Base-by-base conservation (phyloP, 2,797 vertebrate species). In the Chanos chanos region DNA sequence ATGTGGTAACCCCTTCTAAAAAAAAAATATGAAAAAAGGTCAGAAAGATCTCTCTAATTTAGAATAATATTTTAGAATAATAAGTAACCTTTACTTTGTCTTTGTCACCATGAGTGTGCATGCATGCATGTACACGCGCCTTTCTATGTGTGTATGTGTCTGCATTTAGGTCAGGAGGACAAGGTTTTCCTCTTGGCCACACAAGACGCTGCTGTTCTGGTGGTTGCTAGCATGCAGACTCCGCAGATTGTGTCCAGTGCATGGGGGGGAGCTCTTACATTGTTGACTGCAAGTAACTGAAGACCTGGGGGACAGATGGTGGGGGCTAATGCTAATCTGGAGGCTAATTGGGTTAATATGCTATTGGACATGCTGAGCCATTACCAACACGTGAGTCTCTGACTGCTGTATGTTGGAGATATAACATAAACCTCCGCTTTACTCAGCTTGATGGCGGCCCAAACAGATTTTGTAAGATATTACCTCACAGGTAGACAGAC, bases 301-400 rank as follows among this genome's bases (percentile, higher is more conserved):
- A 31, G 16, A 33, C 28, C 13, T 10, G 21, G 7, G 18, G 28
- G 39, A 45, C 52, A 37, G 53, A 44, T 36, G 60, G 47, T 49
- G 37, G 15, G 36, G 45, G 18, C 45, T 45, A 55, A 28, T 63
- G 24, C 39, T 63, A 48, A 57, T 53, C 61, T 45, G 30, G 57
- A 28, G 34, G 39, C 12, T 64, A 52, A 66, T 66, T 39, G 37
- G 60, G 47, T 47, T 52, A 53, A 37, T 36, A 55, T 44, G 31
- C 22, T 28, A 27, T 27, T 39, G 48, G 48, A 36, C 39, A 36
- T 21, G 45, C 16, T 55, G 36, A 61, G 33, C 45, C 27, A 39
- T 10, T 51, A 30, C 45, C 40, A 43, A 40, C 5, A 28, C 19
- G 28, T 62, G 37, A 16, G 8, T 45, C 12, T 12, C 7, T n/a